Evolutionary conservation across 2,797 vertebrate species (phyloP), one percentile per base, ranked within the genome.

Genomic region (Coregonus ussuriensis): DNA sequence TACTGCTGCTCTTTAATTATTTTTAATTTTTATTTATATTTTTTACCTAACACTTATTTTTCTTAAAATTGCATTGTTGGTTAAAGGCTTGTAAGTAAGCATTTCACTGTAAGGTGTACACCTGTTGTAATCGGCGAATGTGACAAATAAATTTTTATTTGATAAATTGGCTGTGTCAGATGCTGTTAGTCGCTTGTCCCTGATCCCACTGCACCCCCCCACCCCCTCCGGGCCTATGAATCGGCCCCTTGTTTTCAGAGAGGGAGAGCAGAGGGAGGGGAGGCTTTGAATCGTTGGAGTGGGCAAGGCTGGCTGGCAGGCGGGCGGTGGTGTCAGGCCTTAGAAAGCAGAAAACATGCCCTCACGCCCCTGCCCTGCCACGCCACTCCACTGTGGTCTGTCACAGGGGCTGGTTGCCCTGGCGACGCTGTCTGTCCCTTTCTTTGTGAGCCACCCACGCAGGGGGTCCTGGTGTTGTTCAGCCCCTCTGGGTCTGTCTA

Each of bases 331-430:
- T 77, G 82, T 85, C 78, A 81, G 72, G 76, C 81, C 75, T 86
- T 77, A 83, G 81, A 79, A 83, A 88, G 78, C 71, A 72, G 47
- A 77, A 83, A 82, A 71, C 80, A 62, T 52, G 85, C 81, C 86
- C 91, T 89, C 94, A 87, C 82, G 88, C 88, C 56, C 88, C 89
- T 86, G 0, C 81, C 74, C 41, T 86, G 83, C 84, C 88, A 78
- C 77, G 83, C 84, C 88, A 78, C 77, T 72, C 88, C 82, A 71
- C 88, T 83, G 88, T 69, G 70, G 94, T 88, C 90, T 89, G 77
- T 91, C 89, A 79, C 89, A 91, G 91, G 91, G 94, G 94, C 86
- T 51, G 70, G 88, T 89, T 89, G 83, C 87, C 82, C 71, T 82
- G 83, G 89, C 79, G 79, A 91, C 82, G 41, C 4, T 2, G 77